These are phyloP conservation scores for Eufriesea mexicana DNA, from an alignment of 1,140 invertebrate genomes.

Conservation along the genomic window DNA sequence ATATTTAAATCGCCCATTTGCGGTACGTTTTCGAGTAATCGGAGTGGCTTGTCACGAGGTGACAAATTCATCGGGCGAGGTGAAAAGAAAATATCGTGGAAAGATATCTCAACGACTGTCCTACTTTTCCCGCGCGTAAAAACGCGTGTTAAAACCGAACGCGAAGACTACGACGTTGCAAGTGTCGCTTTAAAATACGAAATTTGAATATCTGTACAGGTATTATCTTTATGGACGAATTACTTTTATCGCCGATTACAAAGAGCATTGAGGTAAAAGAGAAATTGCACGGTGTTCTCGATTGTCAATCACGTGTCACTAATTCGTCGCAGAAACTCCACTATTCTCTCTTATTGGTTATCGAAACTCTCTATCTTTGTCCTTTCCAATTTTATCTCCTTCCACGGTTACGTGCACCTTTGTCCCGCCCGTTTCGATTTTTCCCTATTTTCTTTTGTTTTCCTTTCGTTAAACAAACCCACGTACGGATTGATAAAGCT, in stretches of 20 bases:
- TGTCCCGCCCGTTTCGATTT: too few relatives aligned
- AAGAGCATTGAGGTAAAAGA: background rate
- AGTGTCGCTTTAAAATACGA: background rate
- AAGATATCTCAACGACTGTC: background rate
- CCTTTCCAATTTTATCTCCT: too few relatives aligned
- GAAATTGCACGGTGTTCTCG: background rate
- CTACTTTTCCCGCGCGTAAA: background rate
- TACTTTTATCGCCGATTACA: background rate
- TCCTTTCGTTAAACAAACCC: background rate
- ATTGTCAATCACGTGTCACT: background rate
- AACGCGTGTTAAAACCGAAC: too few relatives aligned
- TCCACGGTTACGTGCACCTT: too few relatives aligned
- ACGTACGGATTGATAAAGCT: constrained; percentile 14
- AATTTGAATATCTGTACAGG: background rate
- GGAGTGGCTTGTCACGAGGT: too few relatives aligned
- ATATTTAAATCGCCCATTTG: background rate
- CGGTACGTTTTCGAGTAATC: background rate
- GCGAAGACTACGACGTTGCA: background rate
- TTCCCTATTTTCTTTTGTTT: background rate
- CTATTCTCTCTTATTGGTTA: background rate
- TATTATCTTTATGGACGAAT: background rate
- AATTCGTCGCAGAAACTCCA: background rate
- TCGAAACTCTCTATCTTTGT: too few relatives aligned
- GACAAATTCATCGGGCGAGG: too few relatives aligned
- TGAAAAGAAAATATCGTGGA: background rate